These are phyloP conservation scores for Marisa cornuarietis DNA, from an alignment of 1,140 invertebrate genomes.

Conservation along the genomic window DNA sequence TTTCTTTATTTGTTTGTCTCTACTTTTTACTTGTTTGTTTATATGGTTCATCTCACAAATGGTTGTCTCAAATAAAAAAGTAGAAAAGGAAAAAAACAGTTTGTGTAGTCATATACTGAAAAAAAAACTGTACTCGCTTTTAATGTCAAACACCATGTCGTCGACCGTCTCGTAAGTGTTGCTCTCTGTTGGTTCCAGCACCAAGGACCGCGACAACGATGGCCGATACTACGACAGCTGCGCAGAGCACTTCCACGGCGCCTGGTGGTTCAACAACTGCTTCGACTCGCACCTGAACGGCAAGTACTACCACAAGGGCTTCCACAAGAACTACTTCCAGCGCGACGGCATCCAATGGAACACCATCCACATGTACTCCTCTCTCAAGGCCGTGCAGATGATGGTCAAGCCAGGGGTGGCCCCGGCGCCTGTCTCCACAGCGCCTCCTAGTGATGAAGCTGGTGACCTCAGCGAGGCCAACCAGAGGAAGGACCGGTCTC, in stretches of 20 bases:
- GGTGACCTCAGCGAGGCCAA: too few species aligned
- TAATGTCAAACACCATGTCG: too few species aligned
- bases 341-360: conserved; percentile 66
- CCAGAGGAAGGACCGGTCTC: too few species aligned
- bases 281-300: conserved; percentile 94
- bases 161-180: too few species aligned
- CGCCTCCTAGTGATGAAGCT: conserved; percentile 19
- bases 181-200: conserved; percentile 48
- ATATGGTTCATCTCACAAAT: too few species aligned
- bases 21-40: too few species aligned
- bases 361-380: conserved; percentile 60
- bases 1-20: too few species aligned
- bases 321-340: conserved; percentile 61
- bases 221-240: conserved; percentile 77
- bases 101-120: too few species aligned
- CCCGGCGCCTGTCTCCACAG: conserved; percentile 36
- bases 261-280: conserved; percentile 78
- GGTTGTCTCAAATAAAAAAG: too few species aligned
- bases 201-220: conserved; percentile 79
- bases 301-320: conserved; percentile 72
- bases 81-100: too few species aligned
- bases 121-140: too few species aligned
- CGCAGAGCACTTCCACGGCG: conserved; percentile 70
- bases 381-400: conserved; percentile 61
- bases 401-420: conserved; percentile 56